A percentile compares a stretch with the other conserved stretches of the same genome.
These are phyloP conservation scores for Callosobruchus maculatus DNA, from an alignment of 2,888 invertebrate species.

Conservation along the genomic window DNA sequence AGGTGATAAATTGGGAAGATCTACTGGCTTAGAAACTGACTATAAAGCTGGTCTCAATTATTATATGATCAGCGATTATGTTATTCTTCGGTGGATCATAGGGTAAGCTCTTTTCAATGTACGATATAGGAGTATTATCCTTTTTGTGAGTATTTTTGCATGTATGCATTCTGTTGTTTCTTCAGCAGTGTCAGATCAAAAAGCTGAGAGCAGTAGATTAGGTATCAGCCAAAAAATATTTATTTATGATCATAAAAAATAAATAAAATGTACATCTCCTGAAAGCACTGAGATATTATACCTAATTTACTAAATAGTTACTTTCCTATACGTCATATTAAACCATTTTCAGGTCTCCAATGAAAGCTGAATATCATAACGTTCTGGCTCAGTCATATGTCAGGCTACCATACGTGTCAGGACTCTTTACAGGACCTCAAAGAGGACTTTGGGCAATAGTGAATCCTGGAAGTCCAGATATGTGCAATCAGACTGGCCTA, in stretches of 20 bases:
- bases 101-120: constrained; percentile 29
- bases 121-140: too few species aligned
- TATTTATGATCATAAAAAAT: too few species aligned
- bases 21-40: constrained; percentile 47
- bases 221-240: too few species aligned
- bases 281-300: too few species aligned
- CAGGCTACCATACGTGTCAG: constrained; percentile 38
- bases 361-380: constrained; percentile 41
- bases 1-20: constrained; percentile 49
- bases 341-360: constrained; percentile 32
- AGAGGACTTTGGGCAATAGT: constrained; percentile 40
- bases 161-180: too few species aligned
- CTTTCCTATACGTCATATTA: too few species aligned
- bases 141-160: too few species aligned
- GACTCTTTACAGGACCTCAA: constrained; percentile 37
- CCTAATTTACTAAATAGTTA: too few species aligned
- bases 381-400: constrained; percentile 41
- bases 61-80: constrained; percentile 48
- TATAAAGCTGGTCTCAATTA: constrained; percentile 47
- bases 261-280: too few species aligned
- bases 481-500: constrained; percentile 21
- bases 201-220: too few species aligned
- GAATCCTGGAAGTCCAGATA: constrained; percentile 30
- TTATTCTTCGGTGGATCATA: constrained; percentile 50
- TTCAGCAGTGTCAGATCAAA: too few species aligned